These are phyloP conservation scores for Cyanistes caeruleus DNA, from an alignment of 2,113 vertebrate species.

Conservation along the genomic window DNA sequence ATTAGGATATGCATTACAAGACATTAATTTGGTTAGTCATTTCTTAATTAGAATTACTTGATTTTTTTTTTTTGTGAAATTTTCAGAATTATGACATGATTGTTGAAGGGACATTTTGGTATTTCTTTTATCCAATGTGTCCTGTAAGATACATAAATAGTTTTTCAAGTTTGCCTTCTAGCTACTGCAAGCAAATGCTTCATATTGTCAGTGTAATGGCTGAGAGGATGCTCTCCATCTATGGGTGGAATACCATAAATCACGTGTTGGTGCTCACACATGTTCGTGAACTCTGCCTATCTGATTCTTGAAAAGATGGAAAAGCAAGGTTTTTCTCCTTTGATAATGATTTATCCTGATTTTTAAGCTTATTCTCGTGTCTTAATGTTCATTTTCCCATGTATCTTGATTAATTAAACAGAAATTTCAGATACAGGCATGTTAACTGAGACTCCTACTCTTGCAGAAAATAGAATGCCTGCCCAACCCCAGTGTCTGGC, in stretches of 20 bases:
- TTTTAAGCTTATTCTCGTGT: neutral
- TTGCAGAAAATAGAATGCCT: neutral
- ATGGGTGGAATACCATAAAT: neutral
- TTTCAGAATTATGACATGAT: neutral
- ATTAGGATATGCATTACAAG: neutral
- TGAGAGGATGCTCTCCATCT: neutral
- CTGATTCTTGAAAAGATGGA: neutral
- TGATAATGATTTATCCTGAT: neutral
- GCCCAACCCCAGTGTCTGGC: neutral
- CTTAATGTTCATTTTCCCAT: neutral
- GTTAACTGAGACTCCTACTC: neutral
- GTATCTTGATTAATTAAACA: neutral
- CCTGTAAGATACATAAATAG: neutral
- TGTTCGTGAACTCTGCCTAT: neutral
- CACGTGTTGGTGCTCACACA: neutral
- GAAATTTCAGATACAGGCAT: neutral
- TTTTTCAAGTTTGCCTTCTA: neutral
- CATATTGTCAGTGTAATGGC: neutral
- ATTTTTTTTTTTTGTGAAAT: neutral
- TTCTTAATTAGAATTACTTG: constrained; percentile 25
- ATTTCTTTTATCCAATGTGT: neutral
- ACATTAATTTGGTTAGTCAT: constrained; percentile 9
- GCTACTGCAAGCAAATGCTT: neutral
- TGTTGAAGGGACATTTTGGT: neutral
- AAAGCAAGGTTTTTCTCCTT: neutral